Percentiles rank a stretch among this genome's conserved stretches.
phyloP scores from a whole-genome alignment of 2,888 invertebrate species.

The Drosophila helvetica region DNA sequence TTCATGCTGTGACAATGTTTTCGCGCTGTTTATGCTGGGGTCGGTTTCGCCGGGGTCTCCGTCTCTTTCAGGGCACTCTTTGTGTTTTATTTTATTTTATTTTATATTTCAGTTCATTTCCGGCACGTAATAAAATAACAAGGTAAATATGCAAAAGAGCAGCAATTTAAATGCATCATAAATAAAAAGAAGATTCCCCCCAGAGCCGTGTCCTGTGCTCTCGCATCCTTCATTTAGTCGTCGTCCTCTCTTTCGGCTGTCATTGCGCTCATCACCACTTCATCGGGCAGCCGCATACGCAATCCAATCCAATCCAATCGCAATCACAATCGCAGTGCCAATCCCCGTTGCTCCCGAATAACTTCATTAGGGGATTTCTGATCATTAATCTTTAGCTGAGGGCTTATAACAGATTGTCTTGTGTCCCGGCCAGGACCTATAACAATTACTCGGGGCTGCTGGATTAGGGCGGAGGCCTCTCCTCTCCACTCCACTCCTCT shows the following conservation, averaged over 20 bases:
- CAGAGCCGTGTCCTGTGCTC: slow-evolving; percentile 7
- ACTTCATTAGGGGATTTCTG: slow-evolving; percentile 58
- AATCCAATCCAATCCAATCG: slow-evolving; percentile 11
- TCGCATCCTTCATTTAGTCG: not conserved
- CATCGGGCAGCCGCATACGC: not conserved
- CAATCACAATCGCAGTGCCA: not conserved
- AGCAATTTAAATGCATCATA: slow-evolving; percentile 60
- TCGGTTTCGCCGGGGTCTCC: slow-evolving; percentile 29
- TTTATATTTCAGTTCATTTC: slow-evolving; percentile 74
- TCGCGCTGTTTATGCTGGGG: slow-evolving; percentile 68
- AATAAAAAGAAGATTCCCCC: slow-evolving; percentile 51
- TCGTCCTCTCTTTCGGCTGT: slow-evolving; percentile 5
- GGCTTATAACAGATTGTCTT: slow-evolving; percentile 43
- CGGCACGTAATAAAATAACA: slow-evolving; percentile 76
- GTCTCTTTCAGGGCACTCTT: slow-evolving; percentile 1
- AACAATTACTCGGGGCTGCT: slow-evolving; percentile 61
- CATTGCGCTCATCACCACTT: slow-evolving; percentile 12
- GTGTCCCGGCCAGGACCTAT: slow-evolving; percentile 45
- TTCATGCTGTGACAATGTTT: slow-evolving; percentile 78
- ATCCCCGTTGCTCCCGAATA: slow-evolving; percentile 22
- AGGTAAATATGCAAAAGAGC: slow-evolving; percentile 70
- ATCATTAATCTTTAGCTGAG: slow-evolving; percentile 67
- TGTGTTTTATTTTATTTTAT: slow-evolving; percentile 42
- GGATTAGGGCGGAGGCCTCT: slow-evolving; percentile 1
- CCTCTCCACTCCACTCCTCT: no score